These are phyloP conservation scores for Montipora capricornis DNA, from an alignment of 64 coral and sea anemone genomes.

Conservation along the genomic window DNA sequence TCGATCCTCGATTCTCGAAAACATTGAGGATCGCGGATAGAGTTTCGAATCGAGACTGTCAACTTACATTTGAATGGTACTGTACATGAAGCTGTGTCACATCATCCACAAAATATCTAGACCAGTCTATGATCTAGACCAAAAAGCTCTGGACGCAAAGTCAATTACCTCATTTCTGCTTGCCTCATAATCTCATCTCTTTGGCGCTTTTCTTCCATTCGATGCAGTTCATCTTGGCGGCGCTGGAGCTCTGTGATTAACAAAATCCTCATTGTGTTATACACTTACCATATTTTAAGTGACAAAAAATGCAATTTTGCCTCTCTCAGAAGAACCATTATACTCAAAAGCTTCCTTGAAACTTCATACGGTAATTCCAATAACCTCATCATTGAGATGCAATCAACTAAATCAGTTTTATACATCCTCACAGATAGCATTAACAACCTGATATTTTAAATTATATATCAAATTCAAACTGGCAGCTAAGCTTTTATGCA, in stretches of 20 bases:
- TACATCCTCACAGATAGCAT: too few species aligned
- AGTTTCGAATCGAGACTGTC: too few species aligned
- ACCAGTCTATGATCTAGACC: too few species aligned
- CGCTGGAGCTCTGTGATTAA: constrained; percentile 72
- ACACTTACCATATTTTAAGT: not conserved
- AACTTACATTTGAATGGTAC: too few species aligned
- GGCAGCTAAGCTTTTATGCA: too few species aligned
- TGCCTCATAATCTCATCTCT: constrained; percentile 95
- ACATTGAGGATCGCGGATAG: too few species aligned
- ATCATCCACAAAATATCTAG: too few species aligned
- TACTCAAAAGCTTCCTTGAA: constrained; percentile 9
- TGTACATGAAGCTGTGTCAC: too few species aligned
- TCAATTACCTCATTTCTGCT: constrained; percentile 33
- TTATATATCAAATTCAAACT: too few species aligned
- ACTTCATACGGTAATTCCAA: constrained; percentile 47
- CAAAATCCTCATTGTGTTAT: not conserved
- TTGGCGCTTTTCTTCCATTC: constrained; percentile 84
- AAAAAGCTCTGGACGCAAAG: too few species aligned
- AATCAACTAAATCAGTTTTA: not conserved
- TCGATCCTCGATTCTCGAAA: too few species aligned
- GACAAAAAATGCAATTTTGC: not conserved
- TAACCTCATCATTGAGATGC: not conserved
- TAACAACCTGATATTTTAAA: too few species aligned
- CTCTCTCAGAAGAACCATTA: constrained; percentile 20
- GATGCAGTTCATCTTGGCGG: constrained; percentile 82